Percentiles rank a stretch among this genome's conserved stretches.
Evolutionary conservation across 1,140 invertebrate genomes (phyloP).

Genomic region (Ptiloglossa arizonensis): DNA sequence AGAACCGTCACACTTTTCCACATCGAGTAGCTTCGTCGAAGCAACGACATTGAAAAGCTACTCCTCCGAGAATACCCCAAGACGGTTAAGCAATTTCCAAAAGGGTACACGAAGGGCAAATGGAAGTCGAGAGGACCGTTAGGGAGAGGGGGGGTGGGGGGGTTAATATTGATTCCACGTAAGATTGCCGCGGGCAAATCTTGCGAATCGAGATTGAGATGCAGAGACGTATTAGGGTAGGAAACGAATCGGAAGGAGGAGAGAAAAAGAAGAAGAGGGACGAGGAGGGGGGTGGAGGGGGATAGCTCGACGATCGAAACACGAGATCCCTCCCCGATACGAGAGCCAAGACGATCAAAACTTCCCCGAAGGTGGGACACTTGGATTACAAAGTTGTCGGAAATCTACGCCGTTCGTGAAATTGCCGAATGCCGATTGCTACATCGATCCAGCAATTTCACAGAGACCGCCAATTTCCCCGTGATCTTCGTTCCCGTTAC

Average conservation of each 20-base stretch:
- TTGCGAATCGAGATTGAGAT: slow-evolving; percentile 48
- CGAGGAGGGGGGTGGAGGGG: not conserved
- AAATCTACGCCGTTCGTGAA: slow-evolving; percentile 40
- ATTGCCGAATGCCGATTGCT: slow-evolving; percentile 64
- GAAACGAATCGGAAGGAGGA: not conserved
- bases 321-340: too few relatives aligned
- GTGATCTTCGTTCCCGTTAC: slow-evolving; percentile 37
- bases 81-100: not conserved
- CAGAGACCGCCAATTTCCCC: slow-evolving; percentile 65
- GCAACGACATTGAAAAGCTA: not conserved
- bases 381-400: slow-evolving; percentile 15
- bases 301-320: not conserved
- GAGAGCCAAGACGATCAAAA: slow-evolving; percentile 45
- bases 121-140: slow-evolving; percentile 9
- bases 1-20: too few relatives aligned
- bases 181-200: slow-evolving; percentile 51
- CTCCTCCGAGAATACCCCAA: not conserved
- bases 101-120: slow-evolving; percentile 6
- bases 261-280: not conserved
- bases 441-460: slow-evolving; percentile 65
- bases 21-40: too few relatives aligned
- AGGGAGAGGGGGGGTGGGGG: too few relatives aligned
- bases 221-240: not conserved
- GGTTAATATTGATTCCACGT: slow-evolving; percentile 56
- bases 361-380: slow-evolving; percentile 6